These are phyloP conservation scores for Ostrea edulis DNA, from an alignment of 1,140 invertebrate genomes.

Conservation along the genomic window DNA sequence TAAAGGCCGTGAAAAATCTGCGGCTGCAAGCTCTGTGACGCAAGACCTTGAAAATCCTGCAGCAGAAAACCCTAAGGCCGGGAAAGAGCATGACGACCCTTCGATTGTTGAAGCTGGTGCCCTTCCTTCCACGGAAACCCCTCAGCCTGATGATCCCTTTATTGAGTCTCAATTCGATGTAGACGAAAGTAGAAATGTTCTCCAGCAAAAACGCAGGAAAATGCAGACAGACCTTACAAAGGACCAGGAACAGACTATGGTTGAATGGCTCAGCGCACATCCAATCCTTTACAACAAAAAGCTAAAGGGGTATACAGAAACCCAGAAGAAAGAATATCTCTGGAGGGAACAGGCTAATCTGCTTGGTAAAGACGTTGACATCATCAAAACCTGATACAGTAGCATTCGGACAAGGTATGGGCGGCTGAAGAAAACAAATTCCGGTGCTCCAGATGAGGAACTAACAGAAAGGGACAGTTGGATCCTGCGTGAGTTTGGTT, in stretches of 20 bases:
- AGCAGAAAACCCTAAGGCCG: no score
- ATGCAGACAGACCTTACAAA: no score
- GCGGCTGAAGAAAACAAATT: background rate
- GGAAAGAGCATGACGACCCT: no score
- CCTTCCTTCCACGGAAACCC: no score
- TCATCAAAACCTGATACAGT: background rate
- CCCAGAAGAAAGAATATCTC: background rate
- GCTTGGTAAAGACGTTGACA: background rate
- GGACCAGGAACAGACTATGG: background rate
- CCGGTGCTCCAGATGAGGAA: slow-evolving; percentile 6
- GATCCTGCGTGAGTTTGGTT: background rate
- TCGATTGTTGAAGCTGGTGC: no score
- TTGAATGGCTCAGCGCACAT: background rate
- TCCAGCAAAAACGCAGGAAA: no score
- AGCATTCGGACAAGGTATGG: slow-evolving; percentile 10
- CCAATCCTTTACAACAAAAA: background rate
- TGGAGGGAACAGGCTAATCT: background rate
- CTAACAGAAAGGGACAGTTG: slow-evolving; percentile 17
- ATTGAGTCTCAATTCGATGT: no score
- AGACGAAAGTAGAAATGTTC: no score
- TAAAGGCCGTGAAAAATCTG: no score
- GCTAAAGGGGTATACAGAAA: background rate
- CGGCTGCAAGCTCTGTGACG: no score
- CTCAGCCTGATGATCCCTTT: no score
- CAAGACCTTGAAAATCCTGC: no score